Evolutionary conservation across 2,113 vertebrate genomes (phyloP).

Genomic region (Saguinus midas): DNA sequence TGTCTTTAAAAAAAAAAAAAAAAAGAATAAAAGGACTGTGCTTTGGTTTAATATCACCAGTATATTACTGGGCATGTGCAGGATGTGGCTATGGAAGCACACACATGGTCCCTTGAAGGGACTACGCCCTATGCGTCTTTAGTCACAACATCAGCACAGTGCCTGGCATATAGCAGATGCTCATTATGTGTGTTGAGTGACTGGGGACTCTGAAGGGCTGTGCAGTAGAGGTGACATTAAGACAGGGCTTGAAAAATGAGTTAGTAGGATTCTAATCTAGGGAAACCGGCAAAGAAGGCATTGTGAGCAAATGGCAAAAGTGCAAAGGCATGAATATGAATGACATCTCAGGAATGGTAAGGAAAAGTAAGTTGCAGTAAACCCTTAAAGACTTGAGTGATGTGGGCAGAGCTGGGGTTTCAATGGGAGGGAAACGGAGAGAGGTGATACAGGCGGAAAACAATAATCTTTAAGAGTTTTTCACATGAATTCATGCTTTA

Average conservation of each 20-base stretch:
- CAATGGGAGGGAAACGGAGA: not conserved
- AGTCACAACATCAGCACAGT: not conserved
- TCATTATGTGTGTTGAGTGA: not conserved
- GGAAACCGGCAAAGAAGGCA: not conserved
- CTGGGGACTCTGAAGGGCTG: not conserved
- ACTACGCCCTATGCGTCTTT: not conserved
- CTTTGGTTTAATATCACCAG: not conserved
- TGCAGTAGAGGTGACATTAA: not conserved
- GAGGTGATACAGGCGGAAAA: not conserved
- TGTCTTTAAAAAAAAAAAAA: no score
- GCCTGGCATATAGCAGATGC: not conserved
- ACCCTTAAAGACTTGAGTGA: not conserved
- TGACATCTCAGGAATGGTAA: not conserved
- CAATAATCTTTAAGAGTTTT: not conserved
- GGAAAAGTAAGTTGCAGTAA: not conserved
- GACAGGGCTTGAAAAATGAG: not conserved
- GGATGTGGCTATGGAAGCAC: not conserved
- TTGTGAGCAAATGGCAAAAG: not conserved
- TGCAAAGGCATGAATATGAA: not conserved
- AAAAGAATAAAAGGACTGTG: not conserved
- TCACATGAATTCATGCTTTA: not conserved
- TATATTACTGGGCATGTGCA: no score
- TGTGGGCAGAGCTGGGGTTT: not conserved
- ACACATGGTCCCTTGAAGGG: not conserved
- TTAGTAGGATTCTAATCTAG: not conserved